These are phyloP conservation scores for Andrena bicolor DNA, from an alignment of 2,888 invertebrate genomes.

Conservation along the genomic window DNA sequence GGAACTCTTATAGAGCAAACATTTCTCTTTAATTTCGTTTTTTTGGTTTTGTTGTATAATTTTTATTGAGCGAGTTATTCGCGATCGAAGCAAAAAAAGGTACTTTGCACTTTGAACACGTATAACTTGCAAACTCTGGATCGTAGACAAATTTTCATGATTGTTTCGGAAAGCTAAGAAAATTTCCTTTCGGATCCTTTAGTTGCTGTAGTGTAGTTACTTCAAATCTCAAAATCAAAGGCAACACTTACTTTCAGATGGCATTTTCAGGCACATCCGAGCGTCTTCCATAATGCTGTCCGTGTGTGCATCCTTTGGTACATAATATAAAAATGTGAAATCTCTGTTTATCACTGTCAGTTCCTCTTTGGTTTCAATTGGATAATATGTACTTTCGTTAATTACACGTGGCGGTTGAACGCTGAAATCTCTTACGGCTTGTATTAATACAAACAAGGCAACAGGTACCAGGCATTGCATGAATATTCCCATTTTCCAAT, in stretches of 20 bases:
- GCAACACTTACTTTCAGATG: conserved; percentile 68
- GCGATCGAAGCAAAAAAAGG: no score
- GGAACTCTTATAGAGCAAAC: no score
- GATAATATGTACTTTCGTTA: conserved; percentile 72
- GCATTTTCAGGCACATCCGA: conserved; percentile 72
- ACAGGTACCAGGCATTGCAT: conserved; percentile 78
- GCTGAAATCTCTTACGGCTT: conserved; percentile 75
- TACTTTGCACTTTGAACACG: no score
- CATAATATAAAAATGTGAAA: conserved; percentile 71
- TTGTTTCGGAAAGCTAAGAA: no score
- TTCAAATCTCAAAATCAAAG: not conserved
- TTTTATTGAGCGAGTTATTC: no score
- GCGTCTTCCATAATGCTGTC: conserved; percentile 72
- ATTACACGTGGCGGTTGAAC: conserved; percentile 68
- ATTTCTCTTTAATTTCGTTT: no score
- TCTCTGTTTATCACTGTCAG: conserved; percentile 28
- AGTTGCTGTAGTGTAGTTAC: no score
- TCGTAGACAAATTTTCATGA: no score
- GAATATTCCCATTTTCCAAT: conserved; percentile 79
- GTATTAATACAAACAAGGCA: conserved; percentile 75
- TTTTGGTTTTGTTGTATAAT: no score
- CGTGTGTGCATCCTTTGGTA: conserved; percentile 75
- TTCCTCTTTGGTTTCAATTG: conserved; percentile 47
- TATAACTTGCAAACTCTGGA: no score
- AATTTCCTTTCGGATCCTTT: no score